These are phyloP conservation scores for Nephrocerus scutellatus DNA, from an alignment of 2,888 invertebrate species.

Conservation along the genomic window DNA sequence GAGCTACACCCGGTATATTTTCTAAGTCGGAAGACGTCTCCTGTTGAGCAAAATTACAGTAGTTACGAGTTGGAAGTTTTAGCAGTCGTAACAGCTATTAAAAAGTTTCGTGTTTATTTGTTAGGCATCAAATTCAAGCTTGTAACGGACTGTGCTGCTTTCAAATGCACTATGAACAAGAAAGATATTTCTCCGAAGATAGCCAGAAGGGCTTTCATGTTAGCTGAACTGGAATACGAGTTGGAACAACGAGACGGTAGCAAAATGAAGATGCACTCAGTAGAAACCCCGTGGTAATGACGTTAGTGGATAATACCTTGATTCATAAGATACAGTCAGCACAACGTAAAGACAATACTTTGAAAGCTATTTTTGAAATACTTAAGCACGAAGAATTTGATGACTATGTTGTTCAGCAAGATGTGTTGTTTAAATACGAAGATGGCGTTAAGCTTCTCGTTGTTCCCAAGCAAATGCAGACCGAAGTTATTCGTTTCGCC, in stretches of 20 bases:
- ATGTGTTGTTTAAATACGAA: slow-evolving; percentile 17
- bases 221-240: slow-evolving; percentile 14
- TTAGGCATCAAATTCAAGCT: slow-evolving; percentile 11
- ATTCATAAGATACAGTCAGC: slow-evolving; percentile 12
- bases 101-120: no score
- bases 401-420: slow-evolving; percentile 18
- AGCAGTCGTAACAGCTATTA: slow-evolving; percentile 21
- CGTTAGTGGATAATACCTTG: no score
- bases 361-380: slow-evolving; percentile 16
- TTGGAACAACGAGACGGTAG: slow-evolving; percentile 17
- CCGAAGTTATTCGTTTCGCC: no score
- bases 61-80: slow-evolving; percentile 36
- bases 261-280: slow-evolving; percentile 20
- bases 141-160: slow-evolving; percentile 12
- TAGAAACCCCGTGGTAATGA: slow-evolving; percentile 15
- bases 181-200: slow-evolving; percentile 27
- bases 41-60: slow-evolving; percentile 22
- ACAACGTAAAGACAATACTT: slow-evolving; percentile 19
- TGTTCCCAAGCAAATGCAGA: slow-evolving; percentile 16
- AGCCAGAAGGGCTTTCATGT: slow-evolving; percentile 24
- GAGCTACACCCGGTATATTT: slow-evolving; percentile 27
- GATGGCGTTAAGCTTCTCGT: slow-evolving; percentile 18
- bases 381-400: slow-evolving; percentile 18
- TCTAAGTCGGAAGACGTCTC: slow-evolving; percentile 29
- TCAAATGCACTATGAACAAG: slow-evolving; percentile 19